A percentile compares a stretch with the other conserved stretches of the same genome.
These are phyloP conservation scores for Lagria hirta DNA, from an alignment of 2,888 invertebrate genomes.

Conservation along the genomic window DNA sequence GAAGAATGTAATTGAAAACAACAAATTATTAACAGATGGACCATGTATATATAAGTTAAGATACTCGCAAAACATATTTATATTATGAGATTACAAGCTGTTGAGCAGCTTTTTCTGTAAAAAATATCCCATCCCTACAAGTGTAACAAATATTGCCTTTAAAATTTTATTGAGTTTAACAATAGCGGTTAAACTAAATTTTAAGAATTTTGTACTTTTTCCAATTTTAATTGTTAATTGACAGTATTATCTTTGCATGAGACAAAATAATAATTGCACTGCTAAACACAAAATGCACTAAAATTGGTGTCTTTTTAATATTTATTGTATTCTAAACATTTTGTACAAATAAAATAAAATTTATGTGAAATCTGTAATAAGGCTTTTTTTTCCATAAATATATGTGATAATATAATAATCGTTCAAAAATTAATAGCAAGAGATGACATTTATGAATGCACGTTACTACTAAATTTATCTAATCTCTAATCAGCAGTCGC, in stretches of 20 bases:
- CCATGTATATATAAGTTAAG: slow-evolving; percentile 31
- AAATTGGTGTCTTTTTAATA: slow-evolving; percentile 38
- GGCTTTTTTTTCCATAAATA: neutral
- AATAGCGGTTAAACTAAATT: slow-evolving; percentile 25
- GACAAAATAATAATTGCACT: slow-evolving; percentile 41
- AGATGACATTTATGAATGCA: no score
- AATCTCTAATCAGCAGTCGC: no score
- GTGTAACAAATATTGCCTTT: slow-evolving; percentile 33
- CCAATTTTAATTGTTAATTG: slow-evolving; percentile 32
- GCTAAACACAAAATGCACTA: slow-evolving; percentile 46
- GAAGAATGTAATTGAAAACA: neutral
- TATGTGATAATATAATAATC: no score
- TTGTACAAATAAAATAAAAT: slow-evolving; percentile 44
- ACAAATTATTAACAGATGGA: slow-evolving; percentile 23
- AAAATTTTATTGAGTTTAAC: slow-evolving; percentile 28
- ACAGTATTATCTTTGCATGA: slow-evolving; percentile 27
- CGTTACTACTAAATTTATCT: no score
- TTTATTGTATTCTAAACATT: slow-evolving; percentile 43
- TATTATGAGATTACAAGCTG: slow-evolving; percentile 7
- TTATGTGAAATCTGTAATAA: slow-evolving; percentile 22
- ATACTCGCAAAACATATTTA: slow-evolving; percentile 11
- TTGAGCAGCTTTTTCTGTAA: slow-evolving; percentile 15
- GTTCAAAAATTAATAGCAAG: no score
- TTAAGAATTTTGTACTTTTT: slow-evolving; percentile 41
- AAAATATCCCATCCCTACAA: slow-evolving; percentile 29